phyloP scores from a whole-genome alignment of 2,797 vertebrate species.

The Pempheris klunzingeri region DNA sequence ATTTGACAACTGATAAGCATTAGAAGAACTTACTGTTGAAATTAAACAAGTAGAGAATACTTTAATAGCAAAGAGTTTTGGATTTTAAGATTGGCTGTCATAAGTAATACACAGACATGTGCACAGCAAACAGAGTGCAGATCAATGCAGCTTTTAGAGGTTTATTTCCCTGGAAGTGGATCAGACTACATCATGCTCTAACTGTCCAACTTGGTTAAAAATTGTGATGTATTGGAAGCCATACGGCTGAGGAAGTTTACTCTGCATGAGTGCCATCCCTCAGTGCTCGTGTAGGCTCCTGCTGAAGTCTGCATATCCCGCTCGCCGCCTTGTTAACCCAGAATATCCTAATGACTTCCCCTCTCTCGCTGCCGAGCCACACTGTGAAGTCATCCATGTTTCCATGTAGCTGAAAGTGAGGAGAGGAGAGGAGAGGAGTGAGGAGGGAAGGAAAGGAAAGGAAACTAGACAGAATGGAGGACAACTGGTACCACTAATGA shows the following conservation, averaged over 20 bases:
- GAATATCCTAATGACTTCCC: conserved; percentile 83
- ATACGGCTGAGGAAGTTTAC: conserved; percentile 76
- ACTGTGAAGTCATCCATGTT: conserved; percentile 81
- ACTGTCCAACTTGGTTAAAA: conserved; percentile 66
- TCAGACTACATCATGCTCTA: conserved; percentile 58
- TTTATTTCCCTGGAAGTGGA: conserved; percentile 59
- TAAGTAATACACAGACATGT: conserved; percentile 32
- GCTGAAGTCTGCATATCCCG: conserved; percentile 81
- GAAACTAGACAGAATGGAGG: conserved; percentile 26
- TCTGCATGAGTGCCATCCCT: conserved; percentile 79
- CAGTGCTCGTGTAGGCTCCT: conserved; percentile 69
- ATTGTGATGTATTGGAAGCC: conserved; percentile 61
- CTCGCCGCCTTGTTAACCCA: conserved; percentile 81
- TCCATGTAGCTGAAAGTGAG: conserved; percentile 72
- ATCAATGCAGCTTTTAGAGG: conserved; percentile 48
- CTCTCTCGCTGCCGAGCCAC: conserved; percentile 69
- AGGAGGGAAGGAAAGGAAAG: conserved; percentile 44
- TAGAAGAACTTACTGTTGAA: conserved; percentile 2
- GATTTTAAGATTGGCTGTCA: conserved; percentile 37
- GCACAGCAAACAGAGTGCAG: conserved; percentile 26
- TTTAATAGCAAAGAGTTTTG: conserved; percentile 9
- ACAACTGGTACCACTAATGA: conserved; percentile 52
- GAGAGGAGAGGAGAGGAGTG: conserved; percentile 39
- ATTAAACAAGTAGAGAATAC: conserved; percentile 25
- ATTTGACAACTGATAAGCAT: not conserved